Evolutionary conservation across 2,797 vertebrate species (phyloP).

Genomic region (Hapalemur alaotrensis): DNA sequence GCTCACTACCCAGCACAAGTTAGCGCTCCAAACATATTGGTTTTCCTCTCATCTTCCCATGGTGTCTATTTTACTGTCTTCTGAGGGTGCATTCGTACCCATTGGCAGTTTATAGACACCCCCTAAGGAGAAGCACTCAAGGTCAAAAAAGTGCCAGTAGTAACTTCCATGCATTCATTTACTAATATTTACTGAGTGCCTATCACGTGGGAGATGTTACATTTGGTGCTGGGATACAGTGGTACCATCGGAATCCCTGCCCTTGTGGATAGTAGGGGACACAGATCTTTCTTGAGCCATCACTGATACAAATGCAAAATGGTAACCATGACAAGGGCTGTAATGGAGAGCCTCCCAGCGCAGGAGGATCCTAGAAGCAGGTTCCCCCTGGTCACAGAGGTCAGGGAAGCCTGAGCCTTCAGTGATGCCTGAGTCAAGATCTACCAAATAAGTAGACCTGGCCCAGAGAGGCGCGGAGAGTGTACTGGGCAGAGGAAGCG

Average conservation of each 20-base stretch:
- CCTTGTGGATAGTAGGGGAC: fast-evolving
- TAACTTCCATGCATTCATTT: not conserved
- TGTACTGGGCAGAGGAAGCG: not conserved
- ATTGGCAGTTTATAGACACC: not conserved
- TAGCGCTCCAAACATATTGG: too few relatives aligned
- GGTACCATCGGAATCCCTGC: not conserved
- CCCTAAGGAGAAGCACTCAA: not conserved
- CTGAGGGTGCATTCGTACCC: not conserved
- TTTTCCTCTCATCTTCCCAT: too few relatives aligned
- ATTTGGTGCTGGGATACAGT: not conserved
- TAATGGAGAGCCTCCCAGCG: not conserved
- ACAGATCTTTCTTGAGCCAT: not conserved
- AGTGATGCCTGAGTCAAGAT: not conserved
- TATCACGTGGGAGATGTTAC: not conserved
- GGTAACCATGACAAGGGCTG: fast-evolving
- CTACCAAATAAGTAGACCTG: not conserved
- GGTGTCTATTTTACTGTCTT: not conserved
- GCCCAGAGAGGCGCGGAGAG: not conserved
- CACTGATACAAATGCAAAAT: fast-evolving
- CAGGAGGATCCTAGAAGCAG: not conserved
- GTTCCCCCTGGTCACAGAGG: not conserved
- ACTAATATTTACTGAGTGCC: not conserved
- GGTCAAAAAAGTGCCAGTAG: not conserved
- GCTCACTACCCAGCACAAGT: not conserved
- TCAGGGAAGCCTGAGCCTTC: not conserved